phyloP scores from a whole-genome alignment of 2,888 invertebrate genomes.

The Tachina fera region DNA sequence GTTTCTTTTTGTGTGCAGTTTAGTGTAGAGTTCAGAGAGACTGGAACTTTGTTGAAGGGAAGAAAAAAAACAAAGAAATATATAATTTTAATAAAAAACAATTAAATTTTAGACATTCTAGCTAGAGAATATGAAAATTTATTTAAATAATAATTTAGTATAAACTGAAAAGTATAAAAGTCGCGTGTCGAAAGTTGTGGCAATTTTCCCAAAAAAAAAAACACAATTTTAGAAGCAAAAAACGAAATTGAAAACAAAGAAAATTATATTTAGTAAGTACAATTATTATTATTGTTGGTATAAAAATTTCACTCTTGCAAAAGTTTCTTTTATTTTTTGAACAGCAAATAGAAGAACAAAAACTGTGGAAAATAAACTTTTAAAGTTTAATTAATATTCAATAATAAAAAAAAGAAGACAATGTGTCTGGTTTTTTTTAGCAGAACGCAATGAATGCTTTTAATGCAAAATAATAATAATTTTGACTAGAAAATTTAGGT shows the following conservation, averaged over 20 bases:
- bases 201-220: slow-evolving; percentile 21
- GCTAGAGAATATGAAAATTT: slow-evolving; percentile 9
- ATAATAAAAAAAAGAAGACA: background rate
- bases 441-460: background rate
- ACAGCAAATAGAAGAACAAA: background rate
- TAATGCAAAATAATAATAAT: slow-evolving; percentile 9
- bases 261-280: slow-evolving; percentile 54
- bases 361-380: background rate
- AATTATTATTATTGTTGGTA: slow-evolving; percentile 29
- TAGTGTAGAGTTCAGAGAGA: slow-evolving; percentile 61
- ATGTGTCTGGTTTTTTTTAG: background rate
- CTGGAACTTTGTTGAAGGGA: slow-evolving; percentile 46
- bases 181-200: background rate
- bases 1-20: slow-evolving; percentile 55
- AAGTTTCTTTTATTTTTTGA: slow-evolving; percentile 1
- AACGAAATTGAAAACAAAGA: slow-evolving; percentile 60
- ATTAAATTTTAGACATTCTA: slow-evolving; percentile 24
- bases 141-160: background rate
- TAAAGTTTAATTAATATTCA: slow-evolving; percentile 1
- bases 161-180: slow-evolving; percentile 20
- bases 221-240: slow-evolving; percentile 6
- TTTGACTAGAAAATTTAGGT: slow-evolving; percentile 67
- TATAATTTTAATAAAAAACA: slow-evolving; percentile 6
- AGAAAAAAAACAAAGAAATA: slow-evolving; percentile 58
- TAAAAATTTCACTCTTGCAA: slow-evolving; percentile 51